Conservation (phyloP, 2,797 vertebrate genomes). For the Rhinophrynus dorsalis region DNA sequence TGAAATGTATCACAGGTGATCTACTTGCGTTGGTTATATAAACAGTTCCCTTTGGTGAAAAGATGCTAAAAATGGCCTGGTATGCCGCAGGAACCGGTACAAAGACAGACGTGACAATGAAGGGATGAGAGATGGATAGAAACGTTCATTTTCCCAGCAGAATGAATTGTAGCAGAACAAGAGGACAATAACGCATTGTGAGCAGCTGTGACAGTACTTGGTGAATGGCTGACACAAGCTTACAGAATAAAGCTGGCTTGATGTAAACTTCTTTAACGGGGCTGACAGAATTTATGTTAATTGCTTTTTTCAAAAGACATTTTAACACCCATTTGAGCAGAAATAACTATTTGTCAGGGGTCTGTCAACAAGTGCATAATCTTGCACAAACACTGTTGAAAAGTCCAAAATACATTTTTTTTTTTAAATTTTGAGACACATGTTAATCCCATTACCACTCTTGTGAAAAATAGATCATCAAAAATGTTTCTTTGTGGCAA, state of each 20-base stretch:
- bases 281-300: constrained; percentile 49
- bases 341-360: constrained; percentile 51
- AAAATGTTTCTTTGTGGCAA: constrained; percentile 47
- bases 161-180: constrained; percentile 52
- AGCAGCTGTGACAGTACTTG: constrained; percentile 18
- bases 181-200: constrained; percentile 13
- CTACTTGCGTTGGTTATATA: neutral
- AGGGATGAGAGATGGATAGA: constrained; percentile 39
- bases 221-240: constrained; percentile 25
- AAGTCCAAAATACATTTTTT: constrained; percentile 49
- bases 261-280: constrained; percentile 43
- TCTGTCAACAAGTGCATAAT: constrained; percentile 52
- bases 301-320: constrained; percentile 51
- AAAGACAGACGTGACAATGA: constrained; percentile 47
- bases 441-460: constrained; percentile 49
- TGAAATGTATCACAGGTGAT: neutral
- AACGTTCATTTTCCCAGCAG: constrained; percentile 34
- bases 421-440: constrained; percentile 13
- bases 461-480: constrained; percentile 47
- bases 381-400: constrained; percentile 58
- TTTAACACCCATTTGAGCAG: constrained; percentile 54
- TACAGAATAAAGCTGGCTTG: constrained; percentile 28
- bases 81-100: constrained; percentile 49
- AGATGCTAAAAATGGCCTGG: constrained; percentile 34
- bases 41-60: neutral